These are phyloP conservation scores for Ochlodes sylvanus DNA, from an alignment of 2,888 invertebrate species.

Conservation along the genomic window DNA sequence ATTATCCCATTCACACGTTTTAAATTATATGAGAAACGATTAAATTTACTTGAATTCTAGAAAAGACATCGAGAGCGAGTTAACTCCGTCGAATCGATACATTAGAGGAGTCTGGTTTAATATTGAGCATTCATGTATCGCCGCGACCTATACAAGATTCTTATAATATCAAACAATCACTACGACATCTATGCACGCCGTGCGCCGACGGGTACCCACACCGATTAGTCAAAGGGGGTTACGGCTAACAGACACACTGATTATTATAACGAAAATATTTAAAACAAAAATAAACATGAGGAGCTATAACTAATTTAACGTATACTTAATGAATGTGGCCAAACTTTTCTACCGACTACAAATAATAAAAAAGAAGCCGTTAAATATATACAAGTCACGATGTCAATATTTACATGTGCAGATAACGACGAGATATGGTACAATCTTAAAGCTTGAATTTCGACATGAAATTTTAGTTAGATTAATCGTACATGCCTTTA, in stretches of 20 bases:
- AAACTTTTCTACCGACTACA: conserved; percentile 22
- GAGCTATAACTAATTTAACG: conserved; percentile 35
- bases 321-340: conserved; percentile 37
- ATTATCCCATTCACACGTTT: conserved; percentile 29
- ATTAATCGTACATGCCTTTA: background rate
- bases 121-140: conserved; percentile 34
- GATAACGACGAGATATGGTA: conserved; percentile 14
- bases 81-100: conserved; percentile 20
- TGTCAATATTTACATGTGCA: conserved; percentile 20
- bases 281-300: conserved; percentile 31
- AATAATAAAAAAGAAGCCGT: conserved; percentile 21
- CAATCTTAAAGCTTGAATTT: background rate
- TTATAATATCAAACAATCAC: conserved; percentile 37
- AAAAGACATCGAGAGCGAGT: conserved; percentile 23
- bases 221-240: conserved; percentile 30
- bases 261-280: conserved; percentile 28
- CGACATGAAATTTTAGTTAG: background rate
- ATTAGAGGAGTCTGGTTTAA: conserved; percentile 28
- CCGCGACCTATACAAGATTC: conserved; percentile 29
- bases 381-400: conserved; percentile 7
- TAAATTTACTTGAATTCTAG: conserved; percentile 18
- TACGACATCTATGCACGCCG: conserved; percentile 15
- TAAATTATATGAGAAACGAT: conserved; percentile 22
- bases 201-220: conserved; percentile 26
- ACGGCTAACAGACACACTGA: conserved; percentile 33